Conservation (phyloP, 2,113 vertebrate genomes). For the Petrocephalus microphthalmus region DNA sequence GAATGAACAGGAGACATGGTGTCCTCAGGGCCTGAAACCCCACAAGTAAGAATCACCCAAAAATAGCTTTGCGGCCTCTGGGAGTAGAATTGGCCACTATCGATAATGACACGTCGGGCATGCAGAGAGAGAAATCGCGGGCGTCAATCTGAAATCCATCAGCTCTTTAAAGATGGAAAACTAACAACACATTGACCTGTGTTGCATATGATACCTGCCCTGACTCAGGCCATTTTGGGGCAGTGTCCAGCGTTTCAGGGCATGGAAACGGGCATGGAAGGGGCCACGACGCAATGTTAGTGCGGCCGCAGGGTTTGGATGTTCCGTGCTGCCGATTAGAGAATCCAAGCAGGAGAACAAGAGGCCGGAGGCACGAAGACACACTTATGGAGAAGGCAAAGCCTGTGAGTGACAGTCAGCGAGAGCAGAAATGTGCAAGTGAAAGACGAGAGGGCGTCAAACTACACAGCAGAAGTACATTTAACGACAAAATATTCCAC, state of each 20-base stretch:
- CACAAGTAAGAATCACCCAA: background rate
- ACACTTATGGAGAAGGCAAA: background rate
- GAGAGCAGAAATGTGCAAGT: background rate
- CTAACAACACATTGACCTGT: background rate
- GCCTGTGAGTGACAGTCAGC: background rate
- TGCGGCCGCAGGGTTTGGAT: background rate
- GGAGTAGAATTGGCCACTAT: background rate
- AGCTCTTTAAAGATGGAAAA: background rate
- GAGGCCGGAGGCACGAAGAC: background rate
- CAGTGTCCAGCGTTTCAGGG: too few relatives aligned
- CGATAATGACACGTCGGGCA: background rate
- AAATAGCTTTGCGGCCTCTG: background rate
- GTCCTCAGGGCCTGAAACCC: background rate
- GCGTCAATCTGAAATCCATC: background rate
- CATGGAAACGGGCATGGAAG: background rate
- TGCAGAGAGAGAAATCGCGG: background rate
- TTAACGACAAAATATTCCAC: conserved; percentile 26
- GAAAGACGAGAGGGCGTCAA: background rate
- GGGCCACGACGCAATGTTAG: background rate
- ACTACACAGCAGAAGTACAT: background rate
- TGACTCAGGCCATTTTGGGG: background rate
- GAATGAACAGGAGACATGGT: background rate
- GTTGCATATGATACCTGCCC: background rate
- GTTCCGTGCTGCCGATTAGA: background rate
- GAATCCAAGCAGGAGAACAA: background rate